Evolutionary conservation across 2,113 vertebrate species (phyloP).

Genomic region (Athene noctua): DNA sequence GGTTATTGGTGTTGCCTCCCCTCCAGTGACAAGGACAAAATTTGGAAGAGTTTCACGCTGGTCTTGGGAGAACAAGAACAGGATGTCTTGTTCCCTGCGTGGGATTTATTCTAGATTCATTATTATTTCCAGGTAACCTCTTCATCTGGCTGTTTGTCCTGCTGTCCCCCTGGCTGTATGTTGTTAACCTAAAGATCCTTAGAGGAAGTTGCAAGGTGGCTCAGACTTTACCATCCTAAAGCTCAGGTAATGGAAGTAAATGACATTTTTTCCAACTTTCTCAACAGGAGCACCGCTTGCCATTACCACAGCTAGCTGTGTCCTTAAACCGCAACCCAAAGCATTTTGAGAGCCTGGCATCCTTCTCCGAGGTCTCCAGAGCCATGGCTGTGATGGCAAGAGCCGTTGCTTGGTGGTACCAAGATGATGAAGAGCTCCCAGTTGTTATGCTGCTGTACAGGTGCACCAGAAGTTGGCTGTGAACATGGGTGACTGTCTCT

Average conservation of each 20-base stretch:
- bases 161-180: neutral
- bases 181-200: neutral
- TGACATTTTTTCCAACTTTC: neutral
- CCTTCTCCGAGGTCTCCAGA: neutral
- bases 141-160: neutral
- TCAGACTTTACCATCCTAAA: neutral
- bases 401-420: neutral
- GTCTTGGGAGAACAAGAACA: neutral
- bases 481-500: neutral
- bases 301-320: fast-evolving
- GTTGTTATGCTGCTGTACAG: neutral
- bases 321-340: neutral
- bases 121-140: neutral
- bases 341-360: neutral
- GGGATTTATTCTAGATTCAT: neutral
- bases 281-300: neutral
- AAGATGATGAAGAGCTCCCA: neutral
- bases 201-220: neutral
- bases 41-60: neutral
- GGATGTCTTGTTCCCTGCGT: neutral
- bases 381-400: neutral
- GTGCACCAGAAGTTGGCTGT: too few species aligned
- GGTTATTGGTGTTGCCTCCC: neutral
- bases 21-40: neutral
- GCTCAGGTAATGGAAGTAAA: neutral